Evolutionary conservation across 2,888 invertebrate genomes (phyloP).

Genomic region (Thysanoteuthis rhombus): DNA sequence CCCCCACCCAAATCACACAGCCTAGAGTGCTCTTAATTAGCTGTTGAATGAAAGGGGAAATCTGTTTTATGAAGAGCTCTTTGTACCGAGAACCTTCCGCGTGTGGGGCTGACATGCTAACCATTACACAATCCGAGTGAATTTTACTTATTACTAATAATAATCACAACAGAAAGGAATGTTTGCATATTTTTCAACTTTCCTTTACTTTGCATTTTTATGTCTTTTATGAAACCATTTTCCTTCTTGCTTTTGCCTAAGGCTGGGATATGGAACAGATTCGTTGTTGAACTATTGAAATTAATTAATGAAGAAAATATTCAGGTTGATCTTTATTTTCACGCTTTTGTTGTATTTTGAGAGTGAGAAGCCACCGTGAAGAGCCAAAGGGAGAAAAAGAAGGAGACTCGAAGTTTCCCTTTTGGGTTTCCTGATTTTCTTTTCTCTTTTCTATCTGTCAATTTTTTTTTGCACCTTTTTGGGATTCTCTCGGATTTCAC

Average conservation of each 20-base stretch:
- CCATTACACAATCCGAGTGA: too few relatives aligned
- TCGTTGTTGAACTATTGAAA: neutral
- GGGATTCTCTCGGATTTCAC: neutral
- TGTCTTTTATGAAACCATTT: neutral
- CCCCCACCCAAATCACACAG: too few relatives aligned
- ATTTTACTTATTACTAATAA: too few relatives aligned
- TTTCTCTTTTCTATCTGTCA: rapidly evolving
- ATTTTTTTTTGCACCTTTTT: neutral
- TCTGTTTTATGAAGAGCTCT: too few relatives aligned
- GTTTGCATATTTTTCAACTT: neutral
- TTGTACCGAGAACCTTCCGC: too few relatives aligned
- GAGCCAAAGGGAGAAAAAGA: neutral
- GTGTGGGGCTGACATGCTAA: too few relatives aligned
- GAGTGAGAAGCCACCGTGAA: neutral
- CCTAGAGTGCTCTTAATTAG: too few relatives aligned
- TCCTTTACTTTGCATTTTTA: neutral
- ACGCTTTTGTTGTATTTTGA: neutral
- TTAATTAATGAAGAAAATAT: neutral
- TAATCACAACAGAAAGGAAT: too few relatives aligned
- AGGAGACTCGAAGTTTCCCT: neutral
- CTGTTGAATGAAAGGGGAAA: too few relatives aligned
- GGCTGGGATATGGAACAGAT: neutral
- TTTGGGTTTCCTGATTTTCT: neutral
- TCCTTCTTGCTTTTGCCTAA: neutral
- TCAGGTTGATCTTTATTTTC: neutral